A percentile compares a stretch with the other conserved stretches of the same genome.
Conservation (phyloP, 2,113 vertebrate species). For the Tricholaema leucomelas region DNA sequence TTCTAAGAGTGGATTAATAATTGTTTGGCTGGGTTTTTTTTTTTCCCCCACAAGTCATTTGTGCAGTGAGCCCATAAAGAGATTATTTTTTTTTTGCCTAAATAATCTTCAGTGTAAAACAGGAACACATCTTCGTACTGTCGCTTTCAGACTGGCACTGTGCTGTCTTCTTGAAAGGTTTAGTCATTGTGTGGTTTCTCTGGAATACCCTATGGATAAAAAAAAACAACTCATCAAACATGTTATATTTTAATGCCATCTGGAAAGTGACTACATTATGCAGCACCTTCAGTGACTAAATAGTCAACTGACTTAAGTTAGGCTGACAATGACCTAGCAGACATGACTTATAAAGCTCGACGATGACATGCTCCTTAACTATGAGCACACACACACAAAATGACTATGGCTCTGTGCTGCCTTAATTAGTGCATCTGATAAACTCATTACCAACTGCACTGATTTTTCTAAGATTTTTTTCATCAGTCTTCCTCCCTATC, state of each 20-base stretch:
- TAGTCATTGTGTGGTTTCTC: conserved; percentile 92
- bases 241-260: background rate
- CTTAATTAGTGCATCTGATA: background rate
- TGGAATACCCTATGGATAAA: conserved; percentile 78
- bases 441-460: background rate
- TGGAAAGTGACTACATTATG: background rate
- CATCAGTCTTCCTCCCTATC: background rate
- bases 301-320: background rate
- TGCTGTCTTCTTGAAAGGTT: background rate
- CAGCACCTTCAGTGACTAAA: background rate
- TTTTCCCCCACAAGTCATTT: conserved; percentile 52
- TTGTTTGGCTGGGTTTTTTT: no score
- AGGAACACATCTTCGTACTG: conserved; percentile 6
- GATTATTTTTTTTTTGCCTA: conserved; percentile 50
- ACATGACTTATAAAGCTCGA: background rate
- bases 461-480: background rate
- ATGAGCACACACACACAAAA: background rate
- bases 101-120: conserved; percentile 55
- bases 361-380: rapidly evolving
- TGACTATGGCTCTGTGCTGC: background rate
- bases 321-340: background rate
- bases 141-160: conserved; percentile 27
- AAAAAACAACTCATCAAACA: background rate
- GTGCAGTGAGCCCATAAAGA: conserved; percentile 57
- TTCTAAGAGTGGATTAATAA: conserved; percentile 48